Conservation (phyloP, 2,797 vertebrate species). For the Cetoscarus ocellatus region DNA sequence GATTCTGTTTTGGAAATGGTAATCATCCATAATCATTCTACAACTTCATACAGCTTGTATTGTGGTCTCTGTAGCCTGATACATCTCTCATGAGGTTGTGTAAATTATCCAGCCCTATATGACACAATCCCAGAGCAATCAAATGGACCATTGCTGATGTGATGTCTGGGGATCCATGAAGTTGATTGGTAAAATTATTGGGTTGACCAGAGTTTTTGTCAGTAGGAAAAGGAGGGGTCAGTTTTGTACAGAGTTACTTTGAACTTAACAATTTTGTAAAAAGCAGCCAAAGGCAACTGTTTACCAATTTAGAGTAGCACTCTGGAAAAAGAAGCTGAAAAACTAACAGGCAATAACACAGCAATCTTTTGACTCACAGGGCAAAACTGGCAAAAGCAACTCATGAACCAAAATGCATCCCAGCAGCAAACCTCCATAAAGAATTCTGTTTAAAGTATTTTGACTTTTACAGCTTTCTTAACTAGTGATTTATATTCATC, state of each 20-base stretch:
- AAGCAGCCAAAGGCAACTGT: background rate
- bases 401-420: background rate
- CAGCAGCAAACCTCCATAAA: too few species aligned
- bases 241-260: too few species aligned
- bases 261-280: too few species aligned
- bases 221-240: too few species aligned
- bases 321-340: background rate
- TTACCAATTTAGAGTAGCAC: background rate
- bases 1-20: too few species aligned
- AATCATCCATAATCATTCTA: too few species aligned
- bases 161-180: background rate
- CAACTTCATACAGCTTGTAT: too few species aligned
- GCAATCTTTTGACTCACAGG: background rate
- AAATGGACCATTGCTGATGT: conserved; percentile 19
- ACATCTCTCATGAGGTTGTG: too few species aligned
- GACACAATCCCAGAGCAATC: background rate
- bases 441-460: background rate
- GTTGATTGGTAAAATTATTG: too few species aligned
- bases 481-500: background rate
- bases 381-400: background rate
- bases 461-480: background rate
- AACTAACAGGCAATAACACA: background rate
- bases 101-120: too few species aligned
- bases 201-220: too few species aligned
- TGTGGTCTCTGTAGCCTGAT: too few species aligned